Percentiles rank a stretch among this genome's conserved stretches.
Conservation (phyloP, 2,888 invertebrate genomes). For the Plagodis dolabraria region DNA sequence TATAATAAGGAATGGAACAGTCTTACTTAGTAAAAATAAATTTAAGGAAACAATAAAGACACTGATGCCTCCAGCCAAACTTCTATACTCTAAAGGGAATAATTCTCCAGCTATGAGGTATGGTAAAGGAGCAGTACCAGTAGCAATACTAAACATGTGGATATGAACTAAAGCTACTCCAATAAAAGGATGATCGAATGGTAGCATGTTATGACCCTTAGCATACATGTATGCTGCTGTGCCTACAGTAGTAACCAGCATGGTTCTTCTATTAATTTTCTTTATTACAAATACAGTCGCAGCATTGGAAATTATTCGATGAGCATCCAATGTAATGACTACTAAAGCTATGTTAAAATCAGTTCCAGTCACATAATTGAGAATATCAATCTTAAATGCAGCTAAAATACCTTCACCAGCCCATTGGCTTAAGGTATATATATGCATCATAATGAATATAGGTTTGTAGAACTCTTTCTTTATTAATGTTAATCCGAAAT, state of each 20-base stretch:
- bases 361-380: slow-evolving; percentile 57
- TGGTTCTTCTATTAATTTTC: slow-evolving; percentile 64
- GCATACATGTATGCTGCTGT: slow-evolving; percentile 63
- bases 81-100: slow-evolving; percentile 83
- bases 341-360: slow-evolving; percentile 55
- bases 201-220: slow-evolving; percentile 37
- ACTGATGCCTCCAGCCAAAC: slow-evolving; percentile 78
- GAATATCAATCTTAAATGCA: slow-evolving; percentile 54
- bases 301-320: slow-evolving; percentile 64
- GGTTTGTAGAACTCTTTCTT: slow-evolving; percentile 59
- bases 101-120: too few species aligned
- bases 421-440: slow-evolving; percentile 45
- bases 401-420: slow-evolving; percentile 49
- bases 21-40: slow-evolving; percentile 62
- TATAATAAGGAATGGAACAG: slow-evolving; percentile 55
- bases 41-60: slow-evolving; percentile 60
- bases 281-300: slow-evolving; percentile 65
- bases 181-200: slow-evolving; percentile 56
- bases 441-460: too few species aligned
- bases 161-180: slow-evolving; percentile 56
- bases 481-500: slow-evolving; percentile 43
- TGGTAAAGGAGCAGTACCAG: slow-evolving; percentile 86
- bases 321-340: slow-evolving; percentile 62
- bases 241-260: slow-evolving; percentile 59
- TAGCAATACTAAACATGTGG: slow-evolving; percentile 81